Conservation (phyloP, 1,140 invertebrate genomes). For the Halictus rubicundus region DNA sequence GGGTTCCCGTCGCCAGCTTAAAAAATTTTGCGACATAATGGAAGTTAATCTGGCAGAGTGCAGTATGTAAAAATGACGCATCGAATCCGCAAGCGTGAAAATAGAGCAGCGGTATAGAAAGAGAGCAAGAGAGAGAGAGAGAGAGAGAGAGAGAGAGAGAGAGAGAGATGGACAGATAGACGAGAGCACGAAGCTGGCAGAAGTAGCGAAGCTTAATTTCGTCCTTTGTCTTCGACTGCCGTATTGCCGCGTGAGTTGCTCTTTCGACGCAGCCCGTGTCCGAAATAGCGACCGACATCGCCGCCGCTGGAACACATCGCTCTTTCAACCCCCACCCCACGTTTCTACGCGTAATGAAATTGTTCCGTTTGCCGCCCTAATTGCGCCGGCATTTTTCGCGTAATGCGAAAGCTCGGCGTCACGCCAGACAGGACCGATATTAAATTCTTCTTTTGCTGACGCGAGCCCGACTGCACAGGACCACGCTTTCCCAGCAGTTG, state of each 20-base stretch:
- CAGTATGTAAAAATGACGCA: neutral
- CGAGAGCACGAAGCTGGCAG: neutral
- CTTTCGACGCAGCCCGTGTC: conserved; percentile 18
- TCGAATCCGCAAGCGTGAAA: neutral
- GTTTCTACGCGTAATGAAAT: conserved; percentile 19
- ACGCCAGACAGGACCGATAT: conserved; percentile 1
- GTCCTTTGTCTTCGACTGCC: conserved; percentile 17
- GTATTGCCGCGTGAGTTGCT: conserved; percentile 13
- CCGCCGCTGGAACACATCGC: conserved; percentile 5
- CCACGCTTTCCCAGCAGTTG: neutral
- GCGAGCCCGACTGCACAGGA: too few relatives aligned
- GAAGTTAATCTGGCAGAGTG: neutral
- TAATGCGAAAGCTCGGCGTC: neutral
- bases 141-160: too few relatives aligned
- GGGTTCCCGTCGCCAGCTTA: too few relatives aligned
- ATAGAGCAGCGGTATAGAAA: too few relatives aligned
- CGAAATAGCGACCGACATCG: conserved; percentile 21
- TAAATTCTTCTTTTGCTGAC: conserved; percentile 14
- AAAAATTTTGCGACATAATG: neutral
- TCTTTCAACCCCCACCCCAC: neutral
- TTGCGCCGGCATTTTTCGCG: conserved; percentile 26
- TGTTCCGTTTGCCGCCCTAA: conserved; percentile 28
- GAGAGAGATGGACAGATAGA: too few relatives aligned
- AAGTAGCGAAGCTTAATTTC: conserved; percentile 9
- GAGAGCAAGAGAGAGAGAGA: too few relatives aligned